Evolutionary conservation across 2,113 vertebrate species (phyloP).

Genomic region (Suncus etruscus): DNA sequence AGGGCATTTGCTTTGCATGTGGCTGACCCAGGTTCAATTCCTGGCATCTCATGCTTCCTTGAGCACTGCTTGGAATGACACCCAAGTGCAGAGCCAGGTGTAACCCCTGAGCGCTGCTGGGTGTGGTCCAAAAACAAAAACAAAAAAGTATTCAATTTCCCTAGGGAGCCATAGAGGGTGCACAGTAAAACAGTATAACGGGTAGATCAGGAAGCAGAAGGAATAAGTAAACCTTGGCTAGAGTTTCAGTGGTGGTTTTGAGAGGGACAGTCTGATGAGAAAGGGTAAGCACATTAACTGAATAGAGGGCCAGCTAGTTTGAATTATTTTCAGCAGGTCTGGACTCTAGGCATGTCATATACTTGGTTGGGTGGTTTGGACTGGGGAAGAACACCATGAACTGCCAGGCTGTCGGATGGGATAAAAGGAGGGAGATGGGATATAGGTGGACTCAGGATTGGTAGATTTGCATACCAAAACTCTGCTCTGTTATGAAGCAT

Average conservation of each 20-base stretch:
- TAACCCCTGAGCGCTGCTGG: too few species aligned
- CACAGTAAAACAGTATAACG: too few species aligned
- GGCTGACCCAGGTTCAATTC: too few species aligned
- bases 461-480: not conserved
- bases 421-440: not conserved
- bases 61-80: too few species aligned
- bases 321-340: not conserved
- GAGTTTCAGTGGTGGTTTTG: not conserved
- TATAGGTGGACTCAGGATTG: not conserved
- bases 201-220: not conserved
- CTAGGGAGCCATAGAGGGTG: too few species aligned
- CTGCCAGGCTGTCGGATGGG: not conserved
- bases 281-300: not conserved
- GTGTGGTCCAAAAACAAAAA: too few species aligned
- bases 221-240: rapidly evolving
- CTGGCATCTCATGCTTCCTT: too few species aligned
- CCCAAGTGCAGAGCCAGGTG: too few species aligned
- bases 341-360: not conserved
- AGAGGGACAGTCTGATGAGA: not conserved
- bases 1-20: too few species aligned
- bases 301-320: not conserved
- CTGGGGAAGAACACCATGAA: not conserved
- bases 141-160: too few species aligned
- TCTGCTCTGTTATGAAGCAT: not conserved
- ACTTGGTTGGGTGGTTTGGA: not conserved